phyloP scores from a whole-genome alignment of 2,888 invertebrate species.

The Chrysolina haemoptera region DNA sequence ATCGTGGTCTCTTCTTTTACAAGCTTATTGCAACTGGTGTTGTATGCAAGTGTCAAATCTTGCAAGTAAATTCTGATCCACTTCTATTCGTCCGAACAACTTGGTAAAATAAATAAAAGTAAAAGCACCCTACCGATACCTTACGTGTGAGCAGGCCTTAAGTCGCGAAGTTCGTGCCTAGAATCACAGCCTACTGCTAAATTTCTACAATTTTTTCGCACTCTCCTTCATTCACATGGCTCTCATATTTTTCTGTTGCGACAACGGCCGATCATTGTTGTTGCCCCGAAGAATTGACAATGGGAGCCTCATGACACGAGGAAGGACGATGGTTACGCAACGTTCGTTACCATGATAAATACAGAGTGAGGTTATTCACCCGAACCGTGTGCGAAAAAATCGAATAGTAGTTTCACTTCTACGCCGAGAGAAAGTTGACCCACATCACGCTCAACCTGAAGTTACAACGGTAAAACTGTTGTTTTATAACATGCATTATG shows the following conservation, averaged over 20 bases:
- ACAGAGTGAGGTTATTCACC: constrained; percentile 69
- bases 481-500: constrained; percentile 42
- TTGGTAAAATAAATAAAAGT: too few relatives aligned
- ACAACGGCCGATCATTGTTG: constrained; percentile 8
- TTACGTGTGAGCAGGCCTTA: too few relatives aligned
- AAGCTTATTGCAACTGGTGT: too few relatives aligned
- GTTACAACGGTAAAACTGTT: constrained; percentile 35
- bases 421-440: constrained; percentile 69
- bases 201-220: not conserved
- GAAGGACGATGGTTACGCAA: constrained; percentile 68
- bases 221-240: not conserved
- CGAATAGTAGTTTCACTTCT: constrained; percentile 69
- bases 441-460: constrained; percentile 62
- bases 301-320: constrained; percentile 52
- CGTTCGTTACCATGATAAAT: constrained; percentile 59
- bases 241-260: constrained; percentile 18
- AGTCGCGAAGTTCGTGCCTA: too few relatives aligned
- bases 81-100: too few relatives aligned
- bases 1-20: too few relatives aligned
- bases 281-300: constrained; percentile 24
- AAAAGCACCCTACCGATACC: too few relatives aligned
- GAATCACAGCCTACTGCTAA: not conserved
- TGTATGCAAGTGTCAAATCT: too few relatives aligned
- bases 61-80: too few relatives aligned
- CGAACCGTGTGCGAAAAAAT: constrained; percentile 56